These are phyloP conservation scores for Ara ararauna DNA, from an alignment of 2,797 vertebrate species.

Conservation along the genomic window DNA sequence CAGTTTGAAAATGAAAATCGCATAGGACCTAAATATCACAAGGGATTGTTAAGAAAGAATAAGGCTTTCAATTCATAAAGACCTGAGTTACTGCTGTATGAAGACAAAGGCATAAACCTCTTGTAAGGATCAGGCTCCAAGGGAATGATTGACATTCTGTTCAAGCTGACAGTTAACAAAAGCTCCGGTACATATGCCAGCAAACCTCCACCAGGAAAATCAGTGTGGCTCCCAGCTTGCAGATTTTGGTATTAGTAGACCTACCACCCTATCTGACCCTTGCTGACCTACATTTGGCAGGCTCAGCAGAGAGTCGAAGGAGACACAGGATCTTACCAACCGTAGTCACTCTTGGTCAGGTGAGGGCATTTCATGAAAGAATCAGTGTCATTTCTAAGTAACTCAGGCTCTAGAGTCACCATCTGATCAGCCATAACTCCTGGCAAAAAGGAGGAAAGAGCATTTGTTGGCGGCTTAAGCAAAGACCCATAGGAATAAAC, in stretches of 20 bases:
- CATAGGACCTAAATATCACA: background rate
- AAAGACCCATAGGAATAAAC: background rate
- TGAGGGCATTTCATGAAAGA: background rate
- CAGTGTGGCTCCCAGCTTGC: background rate
- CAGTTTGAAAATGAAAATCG: background rate
- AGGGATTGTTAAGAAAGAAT: background rate
- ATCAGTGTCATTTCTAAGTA: background rate
- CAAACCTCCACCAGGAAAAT: background rate
- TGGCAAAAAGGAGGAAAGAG: background rate
- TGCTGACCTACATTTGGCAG: background rate
- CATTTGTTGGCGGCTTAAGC: background rate
- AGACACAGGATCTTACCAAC: background rate
- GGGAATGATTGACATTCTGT: background rate
- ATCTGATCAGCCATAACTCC: background rate
- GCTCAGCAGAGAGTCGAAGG: background rate
- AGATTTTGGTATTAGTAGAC: background rate
- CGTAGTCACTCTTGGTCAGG: background rate
- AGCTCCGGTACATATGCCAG: background rate
- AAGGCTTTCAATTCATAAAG: background rate
- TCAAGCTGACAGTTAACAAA: conserved; percentile 25
- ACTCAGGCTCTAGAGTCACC: background rate
- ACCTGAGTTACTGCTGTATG: background rate
- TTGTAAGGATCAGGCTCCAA: background rate
- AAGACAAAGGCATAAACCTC: background rate
- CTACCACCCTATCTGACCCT: background rate